Base-by-base conservation (phyloP, 2,888 invertebrate genomes). In the Melinopterus prodromus region DNA sequence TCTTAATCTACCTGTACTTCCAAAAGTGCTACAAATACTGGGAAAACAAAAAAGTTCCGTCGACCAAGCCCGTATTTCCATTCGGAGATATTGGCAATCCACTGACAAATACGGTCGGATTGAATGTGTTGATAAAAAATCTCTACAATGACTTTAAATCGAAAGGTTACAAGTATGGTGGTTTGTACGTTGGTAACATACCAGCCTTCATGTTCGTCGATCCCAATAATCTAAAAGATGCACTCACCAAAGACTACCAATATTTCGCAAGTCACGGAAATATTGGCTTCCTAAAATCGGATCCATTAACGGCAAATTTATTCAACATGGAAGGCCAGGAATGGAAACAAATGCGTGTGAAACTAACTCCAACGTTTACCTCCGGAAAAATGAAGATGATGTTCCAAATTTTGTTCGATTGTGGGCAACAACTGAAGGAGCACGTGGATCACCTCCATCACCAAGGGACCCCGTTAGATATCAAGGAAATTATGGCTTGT, bases 251-350 rank as follows among this genome's bases (percentile, higher is more conserved):
- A 81, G 92, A 93, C 83, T 93, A 92, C 81, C 88, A 87, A 4
- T 88, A 91, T 84, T 93, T 93, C 81, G 90, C 91, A 85, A 92
- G 93, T 78, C 91, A 92, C 72, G 93, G 93, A 0, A 14, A 38
- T 2, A 12, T 36, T 3, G 14, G 36, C n/a, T 38, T 37, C 7
- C 53, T 78, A 15, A 76, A 80, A 16, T 74, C 36, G 0, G 80
- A 80, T 16, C 80, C 80, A 0, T 76, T 80, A n/a, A 75, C 75
- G 14, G 80, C 78, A 7, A 77, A 80, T 36, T 76, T 80, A 14
- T 80, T 80, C 16, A 80, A 76, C 76, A 71, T 80, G 16, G 80
- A 80, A 6, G 80, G 80, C 15, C 71, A 78, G 6, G 69, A 70
- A 14, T 80, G 80, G 80, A 80, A 26, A 15, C 72, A 78, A 16